These are phyloP conservation scores for Papilio elwesi DNA, from an alignment of 2,888 invertebrate genomes.

Conservation along the genomic window DNA sequence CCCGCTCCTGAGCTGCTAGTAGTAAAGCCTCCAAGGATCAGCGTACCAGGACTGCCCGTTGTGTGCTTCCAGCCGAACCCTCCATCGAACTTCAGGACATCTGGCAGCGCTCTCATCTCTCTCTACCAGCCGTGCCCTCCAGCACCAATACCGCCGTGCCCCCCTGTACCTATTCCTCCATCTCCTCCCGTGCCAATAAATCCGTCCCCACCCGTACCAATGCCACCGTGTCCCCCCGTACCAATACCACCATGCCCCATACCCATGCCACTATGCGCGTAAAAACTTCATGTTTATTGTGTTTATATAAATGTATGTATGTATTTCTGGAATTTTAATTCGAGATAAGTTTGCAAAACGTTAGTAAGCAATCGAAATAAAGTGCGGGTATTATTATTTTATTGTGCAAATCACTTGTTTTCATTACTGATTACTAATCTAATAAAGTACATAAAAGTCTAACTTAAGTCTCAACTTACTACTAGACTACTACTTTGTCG, in stretches of 20 bases:
- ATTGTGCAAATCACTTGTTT: slow-evolving; percentile 46
- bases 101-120: slow-evolving; percentile 54
- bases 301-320: slow-evolving; percentile 23
- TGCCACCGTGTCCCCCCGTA: slow-evolving; percentile 24
- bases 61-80: slow-evolving; percentile 67
- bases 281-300: neutral
- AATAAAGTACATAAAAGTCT: too few relatives aligned
- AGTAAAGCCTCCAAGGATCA: slow-evolving; percentile 63
- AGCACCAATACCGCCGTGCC: slow-evolving; percentile 20
- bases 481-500: too few relatives aligned
- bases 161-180: slow-evolving; percentile 27
- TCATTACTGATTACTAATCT: slow-evolving; percentile 40
- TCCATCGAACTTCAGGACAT: slow-evolving; percentile 56
- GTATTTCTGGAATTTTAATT: slow-evolving; percentile 48
- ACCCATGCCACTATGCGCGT: slow-evolving; percentile 13
- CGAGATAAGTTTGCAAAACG: slow-evolving; percentile 65
- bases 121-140: slow-evolving; percentile 40
- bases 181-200: slow-evolving; percentile 36
- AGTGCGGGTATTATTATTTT: slow-evolving; percentile 62
- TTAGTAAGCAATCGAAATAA: slow-evolving; percentile 62
- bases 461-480: too few relatives aligned
- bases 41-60: slow-evolving; percentile 64
- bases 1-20: slow-evolving; percentile 58
- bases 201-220: slow-evolving; percentile 9
- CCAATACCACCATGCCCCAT: slow-evolving; percentile 38